Conservation (phyloP, 1,140 invertebrate species). For the Ceratosolen fusciceps region DNA sequence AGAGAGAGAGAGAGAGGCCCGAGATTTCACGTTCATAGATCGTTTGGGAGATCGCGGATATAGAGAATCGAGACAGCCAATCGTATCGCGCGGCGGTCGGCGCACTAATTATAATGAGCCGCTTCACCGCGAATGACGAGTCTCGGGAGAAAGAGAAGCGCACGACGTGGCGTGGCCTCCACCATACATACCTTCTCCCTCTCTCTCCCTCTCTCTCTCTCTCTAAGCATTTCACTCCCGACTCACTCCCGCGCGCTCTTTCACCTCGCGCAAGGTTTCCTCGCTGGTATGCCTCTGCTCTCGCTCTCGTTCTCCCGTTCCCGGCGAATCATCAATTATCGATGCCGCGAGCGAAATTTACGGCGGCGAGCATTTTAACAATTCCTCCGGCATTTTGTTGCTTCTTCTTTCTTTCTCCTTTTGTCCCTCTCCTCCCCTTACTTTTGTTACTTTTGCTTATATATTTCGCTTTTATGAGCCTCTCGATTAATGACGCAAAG, state of each 20-base stretch:
- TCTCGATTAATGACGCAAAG: slow-evolving; percentile 12
- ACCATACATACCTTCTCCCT: slow-evolving; percentile 8
- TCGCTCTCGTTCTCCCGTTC: slow-evolving; percentile 3
- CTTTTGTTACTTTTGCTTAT: too few relatives aligned
- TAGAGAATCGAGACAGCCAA: slow-evolving; percentile 21
- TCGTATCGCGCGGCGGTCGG: slow-evolving; percentile 26
- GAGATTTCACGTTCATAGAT: slow-evolving; percentile 55
- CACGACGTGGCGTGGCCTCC: slow-evolving; percentile 14
- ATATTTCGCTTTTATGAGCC: background rate
- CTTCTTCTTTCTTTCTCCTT: background rate
- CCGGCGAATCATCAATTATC: slow-evolving; percentile 25
- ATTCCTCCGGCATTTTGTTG: slow-evolving; percentile 18
- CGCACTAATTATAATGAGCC: slow-evolving; percentile 65
- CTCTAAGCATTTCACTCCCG: too few relatives aligned
- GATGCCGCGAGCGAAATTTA: slow-evolving; percentile 34
- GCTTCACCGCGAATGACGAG: slow-evolving; percentile 56
- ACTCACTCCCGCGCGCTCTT: background rate
- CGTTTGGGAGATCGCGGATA: slow-evolving; percentile 28
- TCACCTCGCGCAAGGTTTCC: background rate
- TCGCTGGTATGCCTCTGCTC: background rate
- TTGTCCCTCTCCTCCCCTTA: too few relatives aligned
- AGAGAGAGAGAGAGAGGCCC: slow-evolving; percentile 39
- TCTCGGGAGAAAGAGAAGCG: slow-evolving; percentile 16
- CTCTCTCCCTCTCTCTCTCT: background rate
- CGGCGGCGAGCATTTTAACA: slow-evolving; percentile 11